Base-by-base conservation (phyloP, 2,888 invertebrate genomes). In the Drosophila mimetica region DNA sequence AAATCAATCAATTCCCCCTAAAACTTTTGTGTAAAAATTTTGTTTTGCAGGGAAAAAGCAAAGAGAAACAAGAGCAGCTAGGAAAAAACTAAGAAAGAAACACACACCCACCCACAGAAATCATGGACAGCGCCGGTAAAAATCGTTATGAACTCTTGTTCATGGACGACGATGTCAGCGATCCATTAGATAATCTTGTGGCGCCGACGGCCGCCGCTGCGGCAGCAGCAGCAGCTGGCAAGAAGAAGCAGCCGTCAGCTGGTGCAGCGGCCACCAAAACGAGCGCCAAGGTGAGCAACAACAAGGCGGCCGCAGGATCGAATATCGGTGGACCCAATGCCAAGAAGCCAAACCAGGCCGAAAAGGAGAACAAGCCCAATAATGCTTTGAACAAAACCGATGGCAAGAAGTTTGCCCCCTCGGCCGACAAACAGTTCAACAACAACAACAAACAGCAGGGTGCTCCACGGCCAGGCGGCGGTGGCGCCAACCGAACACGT, bases 131-230 rank as follows among this genome's bases (percentile, higher is more conserved):
- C 82, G 84, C 91, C 86, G 92, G 91, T 79, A 91, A 91, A 79
- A 91, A 91, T 90, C 91, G 91, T 85, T 91, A 91, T 89, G 91
- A 91, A 87, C 90, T 91, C 77, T 90, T 91, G 90, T 91, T 90
- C 90, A 91, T 91, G 91, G 91, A 91, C 89, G 91, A 91, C 80
- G 91, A 91, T 88, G 87, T 90, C 82, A 89, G 89, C 85, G 91
- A 91, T 89, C 91, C 91, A 89, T 90, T 91, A 90, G 92, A 91
- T 90, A 91, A 91, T 89, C 81, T 90, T 79, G 88, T 89, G 77
- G 89, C 89, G 71, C 90, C 90, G 86, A 89, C 90, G 32, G 61
- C 82, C 72, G 73, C 77, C 50, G 44, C 70, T 37, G 44, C 75
- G n/a, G 51, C 79, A 30, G 51, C 77, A 20, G 69, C 76, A 55